Base-by-base conservation (phyloP, 1,140 invertebrate species). In the Ceratosolen solmsi region DNA sequence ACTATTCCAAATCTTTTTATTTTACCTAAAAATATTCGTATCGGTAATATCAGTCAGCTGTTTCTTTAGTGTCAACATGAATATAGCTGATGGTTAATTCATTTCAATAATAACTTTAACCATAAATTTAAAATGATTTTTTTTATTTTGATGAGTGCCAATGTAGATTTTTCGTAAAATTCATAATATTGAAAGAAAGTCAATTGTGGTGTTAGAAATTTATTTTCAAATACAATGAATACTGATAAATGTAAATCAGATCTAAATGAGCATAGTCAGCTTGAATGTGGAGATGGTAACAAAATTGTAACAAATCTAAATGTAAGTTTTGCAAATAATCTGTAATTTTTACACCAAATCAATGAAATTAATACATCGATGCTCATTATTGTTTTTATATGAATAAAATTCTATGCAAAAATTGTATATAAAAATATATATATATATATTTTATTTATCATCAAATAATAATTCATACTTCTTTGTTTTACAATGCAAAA, bases 261-360 rank as follows among this genome's bases (percentile, higher is more conserved):
- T 49, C 63, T 7, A 49, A 15, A 41, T 30, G 2, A n/a, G 7
- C n/a, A 46, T 27, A 8, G 27, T 72, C 33, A 60, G 30, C 25
- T 27, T 33, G 22, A 46, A 13, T 49, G 33, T 30, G 70, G 70
- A 17, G 51, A 73, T 33, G 15, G n/a, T 9, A 73, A 2, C 15
- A 73, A 80, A 30, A 73, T 49, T 49, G 22, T 11, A 20, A 11
- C 25, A 51, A 71, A 72, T 33, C 17, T 63, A 0, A 41, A 73
- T 20, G 79, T 80, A 80, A 80, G 79, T 80, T 36, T 30, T 63
- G n/a, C n/a, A n/a, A n/a, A n/a, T n/a, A n/a, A n/a, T n/a, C n/a
- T n/a, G n/a, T n/a, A n/a, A n/a, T n/a, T n/a, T n/a, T n/a, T n/a
- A n/a, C n/a, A n/a, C n/a, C n/a, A n/a, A 46, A 7, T 46, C 41